phyloP scores from a whole-genome alignment of 1,140 invertebrate species.

The Leptinotarsa defecta region DNA sequence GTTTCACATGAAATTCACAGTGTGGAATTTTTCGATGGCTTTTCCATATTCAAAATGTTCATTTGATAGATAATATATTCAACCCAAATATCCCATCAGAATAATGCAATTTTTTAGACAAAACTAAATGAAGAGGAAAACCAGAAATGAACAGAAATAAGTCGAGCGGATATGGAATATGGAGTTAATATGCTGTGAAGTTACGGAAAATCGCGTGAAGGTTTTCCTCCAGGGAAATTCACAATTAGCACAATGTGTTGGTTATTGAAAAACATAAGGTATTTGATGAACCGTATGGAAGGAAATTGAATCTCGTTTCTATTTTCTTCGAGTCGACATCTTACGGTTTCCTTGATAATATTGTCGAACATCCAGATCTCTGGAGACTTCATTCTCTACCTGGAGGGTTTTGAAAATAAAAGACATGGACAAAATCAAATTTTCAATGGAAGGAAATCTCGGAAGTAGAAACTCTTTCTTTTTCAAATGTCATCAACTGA shows the following conservation, averaged over 20 bases:
- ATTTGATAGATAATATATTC: too few relatives aligned
- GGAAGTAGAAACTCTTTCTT: too few relatives aligned
- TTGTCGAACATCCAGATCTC: neutral
- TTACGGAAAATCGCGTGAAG: constrained; percentile 20
- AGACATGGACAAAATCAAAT: too few relatives aligned
- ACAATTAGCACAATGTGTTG: constrained; percentile 22
- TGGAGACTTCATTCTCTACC: too few relatives aligned
- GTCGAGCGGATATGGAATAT: constrained; percentile 20
- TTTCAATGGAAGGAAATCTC: too few relatives aligned
- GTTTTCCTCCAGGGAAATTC: constrained; percentile 18
- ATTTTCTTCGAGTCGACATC: neutral
- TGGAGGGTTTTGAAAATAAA: too few relatives aligned
- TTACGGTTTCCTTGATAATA: neutral
- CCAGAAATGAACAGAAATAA: constrained; percentile 11
- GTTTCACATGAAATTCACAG: too few relatives aligned
- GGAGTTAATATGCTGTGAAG: constrained; percentile 19
- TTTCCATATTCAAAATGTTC: too few relatives aligned
- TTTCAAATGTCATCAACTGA: too few relatives aligned
- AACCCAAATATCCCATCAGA: too few relatives aligned
- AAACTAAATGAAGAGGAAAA: neutral
- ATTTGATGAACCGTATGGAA: neutral
- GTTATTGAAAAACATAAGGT: constrained; percentile 24
- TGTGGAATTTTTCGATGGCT: too few relatives aligned
- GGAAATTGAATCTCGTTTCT: neutral
- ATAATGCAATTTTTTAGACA: too few relatives aligned